A percentile compares a stretch with the other conserved stretches of the same genome.
phyloP scores from a whole-genome alignment of 2,113 vertebrate genomes.

The Aegypius monachus region DNA sequence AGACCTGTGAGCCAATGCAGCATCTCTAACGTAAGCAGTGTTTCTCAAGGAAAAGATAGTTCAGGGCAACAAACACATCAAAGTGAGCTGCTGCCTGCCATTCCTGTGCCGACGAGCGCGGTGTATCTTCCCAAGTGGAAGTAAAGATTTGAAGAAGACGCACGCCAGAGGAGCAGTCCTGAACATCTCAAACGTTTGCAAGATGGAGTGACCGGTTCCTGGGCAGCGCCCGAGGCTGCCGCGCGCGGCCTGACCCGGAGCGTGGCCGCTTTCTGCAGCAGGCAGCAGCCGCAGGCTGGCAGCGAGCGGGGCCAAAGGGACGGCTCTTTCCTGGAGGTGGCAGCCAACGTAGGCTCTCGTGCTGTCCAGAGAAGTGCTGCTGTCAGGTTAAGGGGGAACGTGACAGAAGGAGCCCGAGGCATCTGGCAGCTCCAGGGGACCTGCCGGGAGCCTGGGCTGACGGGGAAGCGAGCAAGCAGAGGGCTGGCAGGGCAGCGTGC shows the following conservation, averaged over 20 bases:
- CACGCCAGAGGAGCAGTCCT: background rate
- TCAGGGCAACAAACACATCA: constrained; percentile 19
- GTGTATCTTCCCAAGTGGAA: background rate
- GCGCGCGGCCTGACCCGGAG: background rate
- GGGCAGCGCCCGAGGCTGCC: constrained; percentile 15
- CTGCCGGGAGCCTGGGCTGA: background rate
- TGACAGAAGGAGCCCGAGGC: background rate
- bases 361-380: background rate
- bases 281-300: background rate
- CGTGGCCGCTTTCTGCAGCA: constrained; percentile 36
- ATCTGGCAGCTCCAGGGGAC: background rate
- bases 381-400: constrained; percentile 1
- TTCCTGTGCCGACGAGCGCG: background rate
- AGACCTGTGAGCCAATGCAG: background rate
- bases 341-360: background rate
- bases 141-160: background rate
- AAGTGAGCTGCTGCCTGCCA: constrained; percentile 7
- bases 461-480: background rate
- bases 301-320: background rate
- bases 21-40: background rate
- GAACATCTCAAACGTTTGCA: background rate
- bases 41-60: background rate
- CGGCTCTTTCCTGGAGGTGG: background rate
- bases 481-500: background rate
- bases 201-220: background rate